Percentiles rank a stretch among this genome's conserved stretches.
phyloP scores from a whole-genome alignment of 2,113 vertebrate genomes.

The Hemiprocne comata region DNA sequence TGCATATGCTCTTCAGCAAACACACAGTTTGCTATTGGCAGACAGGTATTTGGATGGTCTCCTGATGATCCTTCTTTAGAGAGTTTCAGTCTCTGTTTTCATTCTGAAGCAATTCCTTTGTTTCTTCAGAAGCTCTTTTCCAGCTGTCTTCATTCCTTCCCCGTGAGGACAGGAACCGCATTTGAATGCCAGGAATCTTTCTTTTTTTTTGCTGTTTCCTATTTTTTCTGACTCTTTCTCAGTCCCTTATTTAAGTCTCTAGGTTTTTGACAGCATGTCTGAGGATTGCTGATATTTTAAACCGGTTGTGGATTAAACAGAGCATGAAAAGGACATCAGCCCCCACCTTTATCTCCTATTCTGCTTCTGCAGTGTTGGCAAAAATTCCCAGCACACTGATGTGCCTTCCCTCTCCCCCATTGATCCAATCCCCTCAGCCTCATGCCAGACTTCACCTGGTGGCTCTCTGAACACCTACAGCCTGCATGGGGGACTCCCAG shows the following conservation, averaged over 20 bases:
- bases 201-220: background rate
- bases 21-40: background rate
- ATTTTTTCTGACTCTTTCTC: background rate
- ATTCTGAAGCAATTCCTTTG: background rate
- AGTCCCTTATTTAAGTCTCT: background rate
- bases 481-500: background rate
- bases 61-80: background rate
- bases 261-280: background rate
- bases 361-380: background rate
- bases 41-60: background rate
- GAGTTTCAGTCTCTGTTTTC: background rate
- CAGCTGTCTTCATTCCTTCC: constrained; percentile 6
- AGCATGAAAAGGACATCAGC: background rate
- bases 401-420: background rate
- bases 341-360: background rate
- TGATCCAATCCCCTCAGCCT: accelerated
- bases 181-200: background rate
- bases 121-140: background rate
- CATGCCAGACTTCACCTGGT: background rate
- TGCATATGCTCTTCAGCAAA: background rate
- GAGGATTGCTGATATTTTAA: constrained; percentile 17
- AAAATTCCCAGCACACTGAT: background rate
- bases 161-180: background rate
- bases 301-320: background rate
- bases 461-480: background rate